Conservation (phyloP, 2,797 vertebrate genomes). For the Sebastes diaconus region DNA sequence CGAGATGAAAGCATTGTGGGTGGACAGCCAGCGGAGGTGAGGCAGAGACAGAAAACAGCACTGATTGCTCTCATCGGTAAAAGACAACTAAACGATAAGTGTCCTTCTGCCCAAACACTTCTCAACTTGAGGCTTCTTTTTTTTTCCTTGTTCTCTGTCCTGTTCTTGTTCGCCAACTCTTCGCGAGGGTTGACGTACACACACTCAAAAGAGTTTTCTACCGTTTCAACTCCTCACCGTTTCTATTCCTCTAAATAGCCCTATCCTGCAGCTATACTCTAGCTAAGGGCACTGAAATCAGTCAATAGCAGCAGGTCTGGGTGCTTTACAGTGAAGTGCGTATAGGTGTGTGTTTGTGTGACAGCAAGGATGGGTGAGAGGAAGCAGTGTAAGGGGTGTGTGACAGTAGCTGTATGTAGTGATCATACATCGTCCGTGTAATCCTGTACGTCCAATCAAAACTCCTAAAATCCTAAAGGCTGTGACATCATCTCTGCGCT, state of each 20-base stretch:
- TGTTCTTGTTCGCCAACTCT: slow-evolving; percentile 21
- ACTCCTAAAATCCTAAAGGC: slow-evolving; percentile 38
- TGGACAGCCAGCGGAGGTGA: slow-evolving; percentile 66
- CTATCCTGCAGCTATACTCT: slow-evolving; percentile 54
- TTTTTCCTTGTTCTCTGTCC: slow-evolving; percentile 38
- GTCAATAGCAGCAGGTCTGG: slow-evolving; percentile 76
- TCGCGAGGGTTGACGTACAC: slow-evolving; percentile 32
- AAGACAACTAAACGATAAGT: slow-evolving; percentile 67
- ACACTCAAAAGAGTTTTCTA: slow-evolving; percentile 47
- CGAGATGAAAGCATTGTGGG: slow-evolving; percentile 73
- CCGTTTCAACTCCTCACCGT: slow-evolving; percentile 55
- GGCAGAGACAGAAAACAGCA: slow-evolving; percentile 71
- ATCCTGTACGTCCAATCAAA: slow-evolving; percentile 45
- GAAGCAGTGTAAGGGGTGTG: slow-evolving; percentile 55
- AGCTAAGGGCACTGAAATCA: slow-evolving; percentile 74
- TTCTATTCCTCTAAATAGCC: slow-evolving; percentile 57
- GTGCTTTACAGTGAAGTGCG: slow-evolving; percentile 72
- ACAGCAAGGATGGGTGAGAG: slow-evolving; percentile 49
- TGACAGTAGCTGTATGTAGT: slow-evolving; percentile 44
- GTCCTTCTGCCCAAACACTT: slow-evolving; percentile 71
- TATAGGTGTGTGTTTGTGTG: slow-evolving; percentile 49
- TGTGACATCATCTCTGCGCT: slow-evolving; percentile 54
- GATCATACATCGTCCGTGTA: slow-evolving; percentile 63
- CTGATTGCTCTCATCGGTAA: slow-evolving; percentile 70
- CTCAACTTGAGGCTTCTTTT: slow-evolving; percentile 55